A percentile compares a stretch with the other conserved stretches of the same genome.
Conservation (phyloP, 2,888 invertebrate species). For the Galerucella pusilla region DNA sequence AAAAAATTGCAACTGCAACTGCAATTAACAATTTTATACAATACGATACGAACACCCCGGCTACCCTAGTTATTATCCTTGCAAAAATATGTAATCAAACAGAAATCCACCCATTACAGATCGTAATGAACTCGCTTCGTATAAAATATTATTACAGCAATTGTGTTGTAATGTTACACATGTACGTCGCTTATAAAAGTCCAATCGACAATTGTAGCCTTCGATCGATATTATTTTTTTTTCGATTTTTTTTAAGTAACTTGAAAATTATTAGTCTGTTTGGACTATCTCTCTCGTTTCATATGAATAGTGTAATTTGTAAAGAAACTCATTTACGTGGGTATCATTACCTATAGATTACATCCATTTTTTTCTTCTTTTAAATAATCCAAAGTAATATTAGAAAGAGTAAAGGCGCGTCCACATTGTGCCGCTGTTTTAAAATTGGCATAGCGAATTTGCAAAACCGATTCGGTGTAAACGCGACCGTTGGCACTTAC, state of each 20-base stretch:
- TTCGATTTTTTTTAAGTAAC: conserved; percentile 13
- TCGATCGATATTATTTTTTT: conserved; percentile 14
- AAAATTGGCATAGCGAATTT: too few relatives aligned
- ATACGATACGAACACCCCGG: background rate
- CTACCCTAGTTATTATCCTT: conserved; percentile 11
- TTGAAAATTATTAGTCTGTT: conserved; percentile 21
- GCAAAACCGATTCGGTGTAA: too few relatives aligned
- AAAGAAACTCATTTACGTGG: conserved; percentile 5
- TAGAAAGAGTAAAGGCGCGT: too few relatives aligned
- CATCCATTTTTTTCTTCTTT: background rate
- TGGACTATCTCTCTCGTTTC: background rate
- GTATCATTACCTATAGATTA: background rate
- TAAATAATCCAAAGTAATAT: too few relatives aligned
- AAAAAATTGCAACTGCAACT: background rate
- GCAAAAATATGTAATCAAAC: conserved; percentile 18
- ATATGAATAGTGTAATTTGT: conserved; percentile 10
- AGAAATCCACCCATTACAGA: conserved; percentile 5
- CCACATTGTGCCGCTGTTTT: too few relatives aligned
- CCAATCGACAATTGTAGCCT: conserved; percentile 15
- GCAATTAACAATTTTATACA: background rate
- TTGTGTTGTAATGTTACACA: background rate
- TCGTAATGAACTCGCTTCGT: conserved; percentile 5
- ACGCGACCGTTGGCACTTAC: too few relatives aligned
- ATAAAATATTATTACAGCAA: conserved; percentile 20
- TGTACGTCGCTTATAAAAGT: background rate